Percentiles rank a stretch among this genome's conserved stretches.
These are phyloP conservation scores for Trissolcus basalis DNA, from an alignment of 1,140 invertebrate genomes.

Conservation along the genomic window DNA sequence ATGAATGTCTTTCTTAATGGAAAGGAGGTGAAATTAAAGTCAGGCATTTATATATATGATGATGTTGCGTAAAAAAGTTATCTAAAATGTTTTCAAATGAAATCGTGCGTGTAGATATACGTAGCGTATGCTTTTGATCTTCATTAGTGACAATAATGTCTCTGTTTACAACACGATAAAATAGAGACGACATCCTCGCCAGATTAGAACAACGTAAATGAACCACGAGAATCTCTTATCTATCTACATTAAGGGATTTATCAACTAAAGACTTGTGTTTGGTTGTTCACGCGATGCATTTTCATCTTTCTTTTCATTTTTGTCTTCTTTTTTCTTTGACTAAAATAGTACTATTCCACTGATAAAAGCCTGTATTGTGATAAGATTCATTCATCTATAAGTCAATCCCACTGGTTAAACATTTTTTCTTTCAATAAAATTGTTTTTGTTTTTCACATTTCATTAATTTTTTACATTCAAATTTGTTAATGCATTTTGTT, in stretches of 20 bases:
- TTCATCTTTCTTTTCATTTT: constrained; percentile 17
- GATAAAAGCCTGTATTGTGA: constrained; percentile 22
- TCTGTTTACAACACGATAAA: constrained; percentile 53
- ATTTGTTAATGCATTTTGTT: no score
- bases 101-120: constrained; percentile 12
- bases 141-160: constrained; percentile 46
- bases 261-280: constrained; percentile 39
- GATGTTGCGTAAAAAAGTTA: background rate
- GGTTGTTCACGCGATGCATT: constrained; percentile 38
- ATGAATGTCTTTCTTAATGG: no score
- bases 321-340: constrained; percentile 1
- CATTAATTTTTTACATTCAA: no score
- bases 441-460: no score
- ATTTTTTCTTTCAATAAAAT: constrained; percentile 3
- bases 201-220: constrained; percentile 44
- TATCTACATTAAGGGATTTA: constrained; percentile 47
- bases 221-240: constrained; percentile 49
- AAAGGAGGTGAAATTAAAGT: no score
- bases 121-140: constrained; percentile 20
- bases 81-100: background rate
- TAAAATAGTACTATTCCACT: constrained; percentile 24
- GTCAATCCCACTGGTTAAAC: constrained; percentile 36
- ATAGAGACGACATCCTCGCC: constrained; percentile 48
- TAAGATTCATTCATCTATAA: constrained; percentile 32
- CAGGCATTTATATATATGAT: no score